Evolutionary conservation across 2,888 invertebrate genomes (phyloP).

Genomic region (Petrolisthes cinctipes): DNA sequence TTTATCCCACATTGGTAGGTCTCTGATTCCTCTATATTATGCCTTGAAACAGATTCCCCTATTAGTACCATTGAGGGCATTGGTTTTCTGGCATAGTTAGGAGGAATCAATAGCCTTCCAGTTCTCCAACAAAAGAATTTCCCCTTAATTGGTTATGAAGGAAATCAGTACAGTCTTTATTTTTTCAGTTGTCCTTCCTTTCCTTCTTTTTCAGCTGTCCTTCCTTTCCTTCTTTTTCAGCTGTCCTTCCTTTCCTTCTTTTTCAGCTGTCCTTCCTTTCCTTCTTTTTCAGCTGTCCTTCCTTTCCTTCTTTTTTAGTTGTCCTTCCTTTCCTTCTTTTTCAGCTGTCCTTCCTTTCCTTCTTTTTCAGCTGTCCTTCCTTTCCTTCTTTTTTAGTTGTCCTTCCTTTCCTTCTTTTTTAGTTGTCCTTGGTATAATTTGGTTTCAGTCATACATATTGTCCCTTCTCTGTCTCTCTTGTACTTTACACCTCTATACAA

Average conservation of each 20-base stretch:
- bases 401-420: background rate
- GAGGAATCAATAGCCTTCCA: no score
- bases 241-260: background rate
- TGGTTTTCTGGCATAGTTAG: no score
- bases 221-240: background rate
- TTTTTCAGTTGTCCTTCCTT: background rate
- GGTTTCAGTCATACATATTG: background rate
- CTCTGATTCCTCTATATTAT: no score
- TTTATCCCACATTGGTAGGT: no score
- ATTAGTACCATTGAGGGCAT: no score
- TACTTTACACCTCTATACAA: no score
- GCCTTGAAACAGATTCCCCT: no score
- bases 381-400: background rate
- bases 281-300: background rate
- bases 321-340: background rate
- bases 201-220: background rate
- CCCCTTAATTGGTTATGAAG: no score
- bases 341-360: constrained; percentile 10
- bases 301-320: background rate
- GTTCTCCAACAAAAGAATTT: no score
- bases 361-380: background rate
- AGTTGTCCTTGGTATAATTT: background rate
- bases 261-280: background rate
- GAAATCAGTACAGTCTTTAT: background rate
- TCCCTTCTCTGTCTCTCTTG: no score